Evolutionary conservation across 2,113 vertebrate species (phyloP).

Genomic region (Neodontobutis hainanensis): DNA sequence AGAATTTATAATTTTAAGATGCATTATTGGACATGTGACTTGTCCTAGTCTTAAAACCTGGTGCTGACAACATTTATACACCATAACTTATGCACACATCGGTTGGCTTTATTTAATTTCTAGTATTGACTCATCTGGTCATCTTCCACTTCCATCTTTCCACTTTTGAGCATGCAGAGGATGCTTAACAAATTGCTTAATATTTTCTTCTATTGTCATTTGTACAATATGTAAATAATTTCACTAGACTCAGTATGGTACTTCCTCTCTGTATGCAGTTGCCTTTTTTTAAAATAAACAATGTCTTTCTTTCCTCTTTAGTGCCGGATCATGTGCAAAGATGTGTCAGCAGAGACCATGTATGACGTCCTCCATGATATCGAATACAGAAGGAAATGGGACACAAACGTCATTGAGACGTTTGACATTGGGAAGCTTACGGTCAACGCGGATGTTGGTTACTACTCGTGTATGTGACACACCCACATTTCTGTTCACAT

Average conservation of each 20-base stretch:
- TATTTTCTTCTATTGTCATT: too few relatives aligned
- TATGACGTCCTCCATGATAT: slow-evolving; percentile 95
- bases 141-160: too few relatives aligned
- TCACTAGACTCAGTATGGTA: neutral
- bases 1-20: neutral
- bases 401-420: slow-evolving; percentile 94
- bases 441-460: slow-evolving; percentile 92
- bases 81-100: too few relatives aligned
- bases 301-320: slow-evolving; percentile 51
- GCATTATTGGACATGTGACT: neutral
- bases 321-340: slow-evolving; percentile 91
- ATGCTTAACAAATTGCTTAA: too few relatives aligned
- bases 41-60: too few relatives aligned
- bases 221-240: too few relatives aligned
- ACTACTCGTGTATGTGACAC: slow-evolving; percentile 87
- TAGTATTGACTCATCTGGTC: neutral
- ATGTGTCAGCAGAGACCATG: slow-evolving; percentile 86
- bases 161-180: neutral
- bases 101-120: too few relatives aligned
- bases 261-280: neutral
- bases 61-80: too few relatives aligned
- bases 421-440: slow-evolving; percentile 95
- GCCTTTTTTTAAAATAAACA: neutral
- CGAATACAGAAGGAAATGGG: slow-evolving; percentile 93
- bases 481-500: neutral